These are phyloP conservation scores for Euclidia mi DNA, from an alignment of 2,888 invertebrate genomes.

Conservation along the genomic window DNA sequence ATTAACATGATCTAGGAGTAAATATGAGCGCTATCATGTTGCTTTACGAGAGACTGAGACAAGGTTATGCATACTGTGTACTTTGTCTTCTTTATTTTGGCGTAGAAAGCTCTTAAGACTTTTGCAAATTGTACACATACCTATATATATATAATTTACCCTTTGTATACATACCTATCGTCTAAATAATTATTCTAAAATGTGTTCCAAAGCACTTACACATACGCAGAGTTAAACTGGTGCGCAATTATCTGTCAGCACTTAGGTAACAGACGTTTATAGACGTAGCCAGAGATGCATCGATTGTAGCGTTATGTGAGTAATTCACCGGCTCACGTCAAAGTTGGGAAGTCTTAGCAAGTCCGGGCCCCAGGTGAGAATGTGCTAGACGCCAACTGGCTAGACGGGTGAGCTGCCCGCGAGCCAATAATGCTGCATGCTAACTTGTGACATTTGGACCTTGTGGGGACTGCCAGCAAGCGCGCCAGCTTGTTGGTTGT, in stretches of 20 bases:
- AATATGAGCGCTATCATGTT: too few relatives aligned
- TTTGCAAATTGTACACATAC: too few relatives aligned
- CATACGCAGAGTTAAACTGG: too few relatives aligned
- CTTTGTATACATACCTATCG: too few relatives aligned
- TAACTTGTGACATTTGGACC: conserved; percentile 63
- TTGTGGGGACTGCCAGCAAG: conserved; percentile 33
- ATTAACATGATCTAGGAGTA: neutral
- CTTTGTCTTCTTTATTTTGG: too few relatives aligned
- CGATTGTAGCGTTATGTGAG: conserved; percentile 76
- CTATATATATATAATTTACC: too few relatives aligned
- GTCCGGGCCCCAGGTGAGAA: conserved; percentile 88
- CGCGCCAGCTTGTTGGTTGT: conserved; percentile 29
- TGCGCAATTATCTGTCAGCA: neutral
- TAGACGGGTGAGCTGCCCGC: conserved; percentile 78
- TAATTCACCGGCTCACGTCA: conserved; percentile 80
- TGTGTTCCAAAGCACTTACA: too few relatives aligned
- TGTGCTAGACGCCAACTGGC: conserved; percentile 89
- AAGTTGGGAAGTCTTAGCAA: conserved; percentile 88
- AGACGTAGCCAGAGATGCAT: conserved; percentile 67
- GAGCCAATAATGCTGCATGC: conserved; percentile 80
- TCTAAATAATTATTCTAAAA: too few relatives aligned
- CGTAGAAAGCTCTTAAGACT: too few relatives aligned
- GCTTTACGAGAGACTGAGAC: too few relatives aligned
- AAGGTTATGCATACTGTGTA: too few relatives aligned
- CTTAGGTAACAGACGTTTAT: conserved; percentile 34